Conservation (phyloP, 1,140 invertebrate species). For the Brachionus sp. region DNA sequence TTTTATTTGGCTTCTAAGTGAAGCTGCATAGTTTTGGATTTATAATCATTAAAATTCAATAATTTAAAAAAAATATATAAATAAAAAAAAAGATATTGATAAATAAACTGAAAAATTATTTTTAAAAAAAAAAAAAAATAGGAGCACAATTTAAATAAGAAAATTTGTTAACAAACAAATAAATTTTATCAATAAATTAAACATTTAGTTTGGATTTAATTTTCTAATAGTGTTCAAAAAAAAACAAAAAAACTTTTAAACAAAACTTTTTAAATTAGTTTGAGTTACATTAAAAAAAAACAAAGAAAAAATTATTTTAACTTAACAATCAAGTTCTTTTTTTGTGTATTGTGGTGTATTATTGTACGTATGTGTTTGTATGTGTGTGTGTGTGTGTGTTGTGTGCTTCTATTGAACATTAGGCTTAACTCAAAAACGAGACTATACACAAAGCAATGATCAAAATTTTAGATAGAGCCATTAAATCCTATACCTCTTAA, state of each 20-base stretch:
- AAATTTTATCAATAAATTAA: slow-evolving; percentile 40
- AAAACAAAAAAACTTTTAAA: neutral
- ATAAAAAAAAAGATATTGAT: neutral
- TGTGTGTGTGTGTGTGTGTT: neutral
- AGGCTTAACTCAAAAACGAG: neutral
- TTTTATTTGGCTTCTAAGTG: slow-evolving; percentile 17
- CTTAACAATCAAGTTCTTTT: neutral
- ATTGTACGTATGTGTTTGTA: neutral
- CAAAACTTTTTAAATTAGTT: neutral
- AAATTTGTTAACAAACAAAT: neutral
- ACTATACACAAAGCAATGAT: neutral
- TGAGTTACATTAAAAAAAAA: neutral
- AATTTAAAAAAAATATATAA: slow-evolving; percentile 26
- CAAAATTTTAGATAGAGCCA: neutral
- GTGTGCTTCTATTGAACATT: neutral
- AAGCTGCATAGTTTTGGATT: slow-evolving; percentile 36
- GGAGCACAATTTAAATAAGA: neutral
- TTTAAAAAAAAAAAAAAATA: neutral
- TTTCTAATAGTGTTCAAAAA: neutral
- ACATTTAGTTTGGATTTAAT: slow-evolving; percentile 25
- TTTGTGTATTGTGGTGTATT: too few species aligned
- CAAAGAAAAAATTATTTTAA: neutral
- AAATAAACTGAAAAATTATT: slow-evolving; percentile 11
- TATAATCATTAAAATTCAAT: slow-evolving; percentile 16
- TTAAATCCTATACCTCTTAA: neutral